Percentiles rank a stretch among this genome's conserved stretches.
Conservation (phyloP, 2,888 invertebrate species). For the Tetrapedia diversipes region DNA sequence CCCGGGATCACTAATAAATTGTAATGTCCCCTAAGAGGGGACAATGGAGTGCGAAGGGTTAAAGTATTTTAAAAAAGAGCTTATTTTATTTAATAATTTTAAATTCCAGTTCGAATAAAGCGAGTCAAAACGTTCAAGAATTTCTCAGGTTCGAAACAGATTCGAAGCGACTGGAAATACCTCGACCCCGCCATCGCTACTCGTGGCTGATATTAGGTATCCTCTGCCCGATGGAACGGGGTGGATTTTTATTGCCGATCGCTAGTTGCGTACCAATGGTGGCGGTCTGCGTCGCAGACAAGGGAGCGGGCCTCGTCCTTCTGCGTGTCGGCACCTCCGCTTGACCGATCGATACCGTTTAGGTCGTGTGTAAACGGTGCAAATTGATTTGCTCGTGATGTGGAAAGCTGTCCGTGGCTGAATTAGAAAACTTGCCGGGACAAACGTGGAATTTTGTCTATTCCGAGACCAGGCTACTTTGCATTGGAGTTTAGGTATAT, state of each 20-base stretch:
- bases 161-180: no score
- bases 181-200: no score
- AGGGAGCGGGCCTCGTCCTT: not conserved
- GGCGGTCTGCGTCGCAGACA: constrained; percentile 8
- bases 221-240: constrained; percentile 35
- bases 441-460: not conserved
- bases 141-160: no score
- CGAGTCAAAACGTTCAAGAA: no score
- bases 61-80: no score
- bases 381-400: constrained; percentile 29
- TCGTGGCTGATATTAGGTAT: constrained; percentile 32
- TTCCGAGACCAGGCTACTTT: not conserved
- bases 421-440: not conserved
- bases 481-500: no score
- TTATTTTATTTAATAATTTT: no score
- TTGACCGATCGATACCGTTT: constrained; percentile 21
- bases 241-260: constrained; percentile 57
- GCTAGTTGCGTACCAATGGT: not conserved
- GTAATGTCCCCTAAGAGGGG: no score
- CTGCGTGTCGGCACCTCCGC: not conserved
- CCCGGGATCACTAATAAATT: no score
- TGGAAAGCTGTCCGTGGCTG: not conserved
- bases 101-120: no score
- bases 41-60: no score
- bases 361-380: constrained; percentile 27